phyloP scores from a whole-genome alignment of 1,140 invertebrate genomes.

The Orius insidiosus region DNA sequence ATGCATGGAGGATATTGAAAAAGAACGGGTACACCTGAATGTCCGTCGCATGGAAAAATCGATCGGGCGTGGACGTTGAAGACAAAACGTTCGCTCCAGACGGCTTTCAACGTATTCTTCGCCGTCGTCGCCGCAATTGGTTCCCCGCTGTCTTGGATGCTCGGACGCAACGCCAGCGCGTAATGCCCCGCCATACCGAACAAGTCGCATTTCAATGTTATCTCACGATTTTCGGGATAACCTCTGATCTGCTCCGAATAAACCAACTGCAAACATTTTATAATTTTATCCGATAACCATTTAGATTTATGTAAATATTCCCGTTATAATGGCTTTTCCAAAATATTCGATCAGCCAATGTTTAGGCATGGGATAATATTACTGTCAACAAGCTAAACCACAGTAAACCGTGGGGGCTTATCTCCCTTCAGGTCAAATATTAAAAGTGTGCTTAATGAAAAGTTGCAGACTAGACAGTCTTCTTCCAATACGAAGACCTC shows the following conservation, averaged over 20 bases:
- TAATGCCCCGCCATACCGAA: conserved; percentile 65
- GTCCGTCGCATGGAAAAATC: conserved; percentile 57
- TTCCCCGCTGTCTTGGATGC: conserved; percentile 14
- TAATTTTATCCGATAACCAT: too few species aligned
- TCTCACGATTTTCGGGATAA: conserved; percentile 41
- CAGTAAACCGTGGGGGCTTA: too few species aligned
- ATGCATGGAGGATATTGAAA: conserved; percentile 69
- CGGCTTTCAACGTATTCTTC: conserved; percentile 31
- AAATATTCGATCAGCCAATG: too few species aligned
- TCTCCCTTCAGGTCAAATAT: too few species aligned
- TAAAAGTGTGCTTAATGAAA: too few species aligned
- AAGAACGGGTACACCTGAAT: conserved; percentile 48
- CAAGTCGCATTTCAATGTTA: conserved; percentile 50
- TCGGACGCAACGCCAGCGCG: conserved; percentile 18
- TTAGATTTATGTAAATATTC: neutral
- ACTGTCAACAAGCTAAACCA: too few species aligned
- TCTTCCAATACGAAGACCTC: too few species aligned
- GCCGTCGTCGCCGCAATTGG: conserved; percentile 17
- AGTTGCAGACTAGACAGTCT: too few species aligned
- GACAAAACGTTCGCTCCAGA: conserved; percentile 67
- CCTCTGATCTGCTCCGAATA: conserved; percentile 50
- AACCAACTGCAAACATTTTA: conserved; percentile 32
- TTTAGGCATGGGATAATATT: too few species aligned
- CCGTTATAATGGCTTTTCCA: too few species aligned
- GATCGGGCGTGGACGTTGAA: conserved; percentile 63